These are phyloP conservation scores for Piezodorus guildinii DNA, from an alignment of 1,140 invertebrate species.

Conservation along the genomic window DNA sequence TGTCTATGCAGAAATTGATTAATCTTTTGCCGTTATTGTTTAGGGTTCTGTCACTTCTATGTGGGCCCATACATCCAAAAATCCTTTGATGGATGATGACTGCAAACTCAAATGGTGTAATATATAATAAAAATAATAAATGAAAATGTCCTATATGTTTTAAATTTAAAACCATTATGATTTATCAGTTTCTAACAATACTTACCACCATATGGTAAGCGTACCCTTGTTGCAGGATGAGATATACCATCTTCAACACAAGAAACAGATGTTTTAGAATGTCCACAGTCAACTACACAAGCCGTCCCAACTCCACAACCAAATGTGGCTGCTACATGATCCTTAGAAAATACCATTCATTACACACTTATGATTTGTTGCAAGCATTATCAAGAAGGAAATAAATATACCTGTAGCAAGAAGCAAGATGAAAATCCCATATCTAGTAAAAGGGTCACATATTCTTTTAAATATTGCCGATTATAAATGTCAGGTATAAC, in stretches of 20 bases:
- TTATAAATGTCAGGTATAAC: constrained; percentile 87
- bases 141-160: no score
- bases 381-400: constrained; percentile 9
- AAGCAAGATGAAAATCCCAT: constrained; percentile 87
- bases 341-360: constrained; percentile 40
- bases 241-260: constrained; percentile 95
- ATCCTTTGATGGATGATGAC: no score
- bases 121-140: no score
- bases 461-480: constrained; percentile 71
- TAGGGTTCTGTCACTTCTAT: no score
- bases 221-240: constrained; percentile 68
- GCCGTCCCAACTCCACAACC: constrained; percentile 82
- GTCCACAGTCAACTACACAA: constrained; percentile 90
- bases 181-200: no score
- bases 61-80: no score
- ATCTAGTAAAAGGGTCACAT: constrained; percentile 68
- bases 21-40: no score
- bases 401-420: constrained; percentile 56
- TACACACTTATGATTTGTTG: background rate
- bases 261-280: constrained; percentile 88
- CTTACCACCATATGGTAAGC: constrained; percentile 22
- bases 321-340: constrained; percentile 87
- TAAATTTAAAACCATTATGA: no score
- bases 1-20: no score
- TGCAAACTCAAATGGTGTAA: no score